These are phyloP conservation scores for Haemorhous mexicanus DNA, from an alignment of 2,113 vertebrate genomes.

Conservation along the genomic window DNA sequence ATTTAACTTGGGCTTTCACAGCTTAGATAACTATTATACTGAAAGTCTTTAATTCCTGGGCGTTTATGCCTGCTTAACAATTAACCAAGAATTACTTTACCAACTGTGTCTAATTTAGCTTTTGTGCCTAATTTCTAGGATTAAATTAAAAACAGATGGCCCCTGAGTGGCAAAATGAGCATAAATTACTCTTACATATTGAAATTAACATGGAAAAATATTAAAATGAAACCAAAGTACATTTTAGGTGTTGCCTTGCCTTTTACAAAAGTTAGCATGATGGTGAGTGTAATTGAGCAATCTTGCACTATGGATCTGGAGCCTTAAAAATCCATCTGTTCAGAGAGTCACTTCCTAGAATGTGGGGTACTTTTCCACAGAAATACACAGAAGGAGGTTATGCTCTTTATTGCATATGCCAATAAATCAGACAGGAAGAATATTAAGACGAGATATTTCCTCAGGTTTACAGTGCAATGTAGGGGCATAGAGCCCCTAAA, in stretches of 20 bases:
- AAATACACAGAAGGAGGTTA: background rate
- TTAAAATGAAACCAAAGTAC: background rate
- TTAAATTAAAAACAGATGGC: constrained; percentile 64
- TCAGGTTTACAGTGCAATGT: background rate
- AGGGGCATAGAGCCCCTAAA: background rate
- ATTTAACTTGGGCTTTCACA: background rate
- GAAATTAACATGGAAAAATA: constrained; percentile 38
- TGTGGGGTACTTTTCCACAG: background rate
- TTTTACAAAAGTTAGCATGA: constrained; percentile 1
- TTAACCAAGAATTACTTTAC: constrained; percentile 53
- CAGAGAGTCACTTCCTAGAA: background rate
- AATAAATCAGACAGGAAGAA: background rate
- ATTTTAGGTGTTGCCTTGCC: background rate
- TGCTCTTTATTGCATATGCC: background rate
- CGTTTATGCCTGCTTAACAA: constrained; percentile 7
- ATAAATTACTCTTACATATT: constrained; percentile 43
- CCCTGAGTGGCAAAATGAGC: constrained; percentile 10
- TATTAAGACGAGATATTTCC: background rate
- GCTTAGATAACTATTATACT: background rate
- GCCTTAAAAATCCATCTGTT: background rate
- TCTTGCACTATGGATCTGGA: background rate
- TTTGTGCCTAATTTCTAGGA: constrained; percentile 52
- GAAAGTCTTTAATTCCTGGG: background rate
- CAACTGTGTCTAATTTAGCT: constrained; percentile 62
- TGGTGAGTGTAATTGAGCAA: background rate